Evolutionary conservation across 92 coral and sea anemone species (phyloP).

Genomic region (Palythoa heliodiscus): DNA sequence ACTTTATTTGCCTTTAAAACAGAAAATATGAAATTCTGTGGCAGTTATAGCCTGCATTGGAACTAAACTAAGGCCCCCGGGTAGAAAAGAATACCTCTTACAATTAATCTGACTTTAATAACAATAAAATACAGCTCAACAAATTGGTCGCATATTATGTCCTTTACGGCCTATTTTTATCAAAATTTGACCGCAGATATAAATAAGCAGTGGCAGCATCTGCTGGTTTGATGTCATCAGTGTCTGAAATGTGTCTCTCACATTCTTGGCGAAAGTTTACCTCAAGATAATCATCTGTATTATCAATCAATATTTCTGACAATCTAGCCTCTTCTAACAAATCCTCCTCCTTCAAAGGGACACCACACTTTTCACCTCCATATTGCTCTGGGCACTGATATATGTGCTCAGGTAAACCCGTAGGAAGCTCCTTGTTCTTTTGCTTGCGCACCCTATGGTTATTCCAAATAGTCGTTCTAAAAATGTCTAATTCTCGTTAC

Average conservation of each 20-base stretch:
- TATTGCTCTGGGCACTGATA: slow-evolving; percentile 50
- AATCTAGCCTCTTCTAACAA: slow-evolving; percentile 49
- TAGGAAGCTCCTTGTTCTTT: slow-evolving; percentile 54
- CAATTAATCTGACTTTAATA: slow-evolving; percentile 11
- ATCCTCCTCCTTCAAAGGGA: slow-evolving; percentile 38
- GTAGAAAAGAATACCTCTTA: neutral
- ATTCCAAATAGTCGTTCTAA: slow-evolving; percentile 35
- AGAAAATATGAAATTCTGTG: neutral
- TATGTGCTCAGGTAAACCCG: slow-evolving; percentile 55
- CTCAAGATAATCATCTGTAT: slow-evolving; percentile 46
- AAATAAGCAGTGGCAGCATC: slow-evolving; percentile 51
- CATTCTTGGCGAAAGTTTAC: slow-evolving; percentile 45
- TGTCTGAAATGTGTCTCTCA: slow-evolving; percentile 48
- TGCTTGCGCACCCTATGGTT: slow-evolving; percentile 33
- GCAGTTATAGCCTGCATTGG: slow-evolving; percentile 10
- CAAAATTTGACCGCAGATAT: slow-evolving; percentile 43
- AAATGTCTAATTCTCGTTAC: slow-evolving; percentile 39
- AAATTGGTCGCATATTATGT: neutral
- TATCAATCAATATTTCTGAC: too few relatives aligned
- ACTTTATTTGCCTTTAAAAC: too few relatives aligned
- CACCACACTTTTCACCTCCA: slow-evolving; percentile 59
- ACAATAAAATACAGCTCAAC: neutral
- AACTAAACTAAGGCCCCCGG: neutral
- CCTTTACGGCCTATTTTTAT: slow-evolving; percentile 42
- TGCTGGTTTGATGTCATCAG: slow-evolving; percentile 46